Evolutionary conservation across 2,797 vertebrate genomes (phyloP), one percentile per base, ranked within the genome.

Genomic region (Enteromius argenteus): DNA sequence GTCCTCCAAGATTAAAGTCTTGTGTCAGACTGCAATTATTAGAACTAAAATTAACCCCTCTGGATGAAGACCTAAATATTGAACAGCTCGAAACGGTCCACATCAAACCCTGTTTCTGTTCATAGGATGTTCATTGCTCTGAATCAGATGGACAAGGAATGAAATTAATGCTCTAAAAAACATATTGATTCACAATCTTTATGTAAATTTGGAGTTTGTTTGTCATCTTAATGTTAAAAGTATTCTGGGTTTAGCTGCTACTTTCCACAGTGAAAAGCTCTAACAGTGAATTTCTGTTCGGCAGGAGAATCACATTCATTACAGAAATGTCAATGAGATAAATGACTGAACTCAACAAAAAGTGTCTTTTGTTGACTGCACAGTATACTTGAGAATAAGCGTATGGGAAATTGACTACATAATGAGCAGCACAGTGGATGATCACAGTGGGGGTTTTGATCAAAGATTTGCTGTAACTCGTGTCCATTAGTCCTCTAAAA

Each of bases 401-500:
- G 72, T 56, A 62, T n/a, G 76, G 64, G 64, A 83, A 49, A 80
- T 32, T 67, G 56, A 83, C 37, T 30, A 56, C 46, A 72, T 79
- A 84, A 80, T 68, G 23, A 66, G 64, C 60, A 74, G 49, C 19
- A 46, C 37, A 62, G 27, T 51, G 21, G 91, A 91, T 90, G 88
- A 92, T 88, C 37, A 37, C 37, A 37, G 37, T 39, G 37, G 7
- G 7, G 7, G 23, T 51, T 58, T 56, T 75, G 79, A 67, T 35
- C 21, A 81, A 79, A 62, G 60, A 74, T 51, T 4, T 66, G 23
- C 3, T 83, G 77, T 86, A 91, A 93, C 93, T 90, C 90, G 83
- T 79, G 90, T 93, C 91, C 88, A 91, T 91, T 91, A 86, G 92
- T 94, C 93, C 93, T 95, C 93, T 94, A 11, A 32, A n/a, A 13